phyloP scores from a whole-genome alignment of 92 coral and sea anemone species.

The Hydrozoanthus gracilis region DNA sequence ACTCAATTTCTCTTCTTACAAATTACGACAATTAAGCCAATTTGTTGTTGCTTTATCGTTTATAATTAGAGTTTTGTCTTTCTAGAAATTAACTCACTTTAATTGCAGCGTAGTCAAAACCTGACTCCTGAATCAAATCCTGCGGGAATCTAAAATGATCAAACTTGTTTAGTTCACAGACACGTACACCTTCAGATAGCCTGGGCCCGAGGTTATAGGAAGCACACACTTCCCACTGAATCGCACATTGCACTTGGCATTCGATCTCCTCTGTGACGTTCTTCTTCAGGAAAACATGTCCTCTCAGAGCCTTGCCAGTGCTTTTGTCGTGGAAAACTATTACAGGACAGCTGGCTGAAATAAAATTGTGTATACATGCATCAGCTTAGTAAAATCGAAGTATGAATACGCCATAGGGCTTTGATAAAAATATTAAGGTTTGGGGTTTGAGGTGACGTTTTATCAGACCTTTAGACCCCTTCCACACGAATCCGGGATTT shows the following conservation, averaged over 20 bases:
- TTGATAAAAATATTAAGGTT: too few species aligned
- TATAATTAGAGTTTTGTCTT: background rate
- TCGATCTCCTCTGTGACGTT: slow-evolving; percentile 12
- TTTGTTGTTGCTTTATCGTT: background rate
- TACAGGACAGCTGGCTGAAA: background rate
- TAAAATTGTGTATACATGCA: background rate
- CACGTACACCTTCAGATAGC: background rate
- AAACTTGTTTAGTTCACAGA: slow-evolving; percentile 16
- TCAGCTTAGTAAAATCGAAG: too few species aligned
- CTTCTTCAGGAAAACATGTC: background rate
- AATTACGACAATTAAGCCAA: background rate
- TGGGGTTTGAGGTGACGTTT: too few species aligned
- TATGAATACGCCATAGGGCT: too few species aligned
- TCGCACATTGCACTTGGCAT: slow-evolving; percentile 15
- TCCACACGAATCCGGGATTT: too few species aligned
- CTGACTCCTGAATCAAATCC: background rate
- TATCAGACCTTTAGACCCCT: too few species aligned
- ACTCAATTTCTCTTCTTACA: too few species aligned
- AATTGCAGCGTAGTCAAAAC: background rate
- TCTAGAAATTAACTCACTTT: background rate
- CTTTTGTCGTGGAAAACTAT: background rate
- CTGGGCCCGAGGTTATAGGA: slow-evolving; percentile 23
- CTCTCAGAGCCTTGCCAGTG: slow-evolving; percentile 10
- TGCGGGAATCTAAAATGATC: slow-evolving; percentile 25
- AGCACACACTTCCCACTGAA: background rate